A percentile compares a stretch with the other conserved stretches of the same genome.
phyloP scores from a whole-genome alignment of 2,113 vertebrate species.

The Colossoma macropomum region DNA sequence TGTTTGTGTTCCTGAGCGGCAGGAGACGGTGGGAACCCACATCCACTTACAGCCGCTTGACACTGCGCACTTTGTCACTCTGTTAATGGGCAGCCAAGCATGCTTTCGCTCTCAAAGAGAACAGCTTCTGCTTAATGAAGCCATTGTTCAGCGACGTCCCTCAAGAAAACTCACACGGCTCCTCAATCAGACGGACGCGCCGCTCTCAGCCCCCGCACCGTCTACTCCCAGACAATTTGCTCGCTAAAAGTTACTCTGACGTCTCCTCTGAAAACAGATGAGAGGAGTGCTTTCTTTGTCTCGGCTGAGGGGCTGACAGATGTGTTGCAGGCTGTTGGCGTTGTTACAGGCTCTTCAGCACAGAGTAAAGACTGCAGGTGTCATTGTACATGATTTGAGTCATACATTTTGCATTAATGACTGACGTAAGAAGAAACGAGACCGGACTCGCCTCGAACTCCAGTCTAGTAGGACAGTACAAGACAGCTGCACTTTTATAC shows the following conservation, averaged over 20 bases:
- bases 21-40: background rate
- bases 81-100: constrained; percentile 31
- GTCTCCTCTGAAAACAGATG: constrained; percentile 4
- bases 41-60: background rate
- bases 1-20: background rate
- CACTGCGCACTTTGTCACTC: constrained; percentile 28
- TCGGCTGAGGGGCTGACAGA: background rate
- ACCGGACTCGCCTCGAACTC: no score
- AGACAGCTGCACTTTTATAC: no score
- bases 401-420: background rate
- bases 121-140: constrained; percentile 13
- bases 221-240: constrained; percentile 10
- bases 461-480: no score
- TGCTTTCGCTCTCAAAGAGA: background rate
- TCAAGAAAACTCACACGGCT: constrained; percentile 1
- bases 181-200: constrained; percentile 21
- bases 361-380: background rate
- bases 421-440: background rate
- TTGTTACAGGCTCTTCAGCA: background rate
- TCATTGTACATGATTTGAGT: background rate
- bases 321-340: background rate
- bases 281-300: background rate
- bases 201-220: constrained; percentile 11
- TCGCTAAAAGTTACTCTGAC: constrained; percentile 20
- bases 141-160: constrained; percentile 22